A percentile compares a stretch with the other conserved stretches of the same genome.
These are phyloP conservation scores for Coracias cyanogaster DNA, from an alignment of 2,797 vertebrate genomes.

Conservation along the genomic window DNA sequence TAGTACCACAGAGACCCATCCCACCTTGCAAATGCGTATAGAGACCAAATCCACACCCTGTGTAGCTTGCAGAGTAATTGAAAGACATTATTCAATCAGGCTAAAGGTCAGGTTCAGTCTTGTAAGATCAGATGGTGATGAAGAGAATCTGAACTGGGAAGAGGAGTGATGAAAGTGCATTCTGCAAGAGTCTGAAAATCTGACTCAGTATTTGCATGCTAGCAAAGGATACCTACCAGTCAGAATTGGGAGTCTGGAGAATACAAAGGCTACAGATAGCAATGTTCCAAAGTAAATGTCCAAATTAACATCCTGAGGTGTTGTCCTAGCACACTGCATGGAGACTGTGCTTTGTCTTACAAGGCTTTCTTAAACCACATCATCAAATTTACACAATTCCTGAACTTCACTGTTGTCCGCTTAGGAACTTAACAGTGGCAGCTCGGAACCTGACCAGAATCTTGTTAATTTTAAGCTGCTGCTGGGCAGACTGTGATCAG, in stretches of 20 bases:
- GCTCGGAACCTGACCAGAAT: background rate
- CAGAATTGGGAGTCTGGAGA: background rate
- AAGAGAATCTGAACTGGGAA: background rate
- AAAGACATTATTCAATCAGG: slow-evolving; percentile 33
- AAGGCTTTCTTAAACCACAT: background rate
- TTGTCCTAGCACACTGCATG: background rate
- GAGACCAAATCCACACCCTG: background rate
- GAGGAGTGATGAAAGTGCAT: background rate
- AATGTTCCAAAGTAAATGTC: background rate
- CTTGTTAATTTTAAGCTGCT: slow-evolving; percentile 17
- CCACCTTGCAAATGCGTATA: background rate
- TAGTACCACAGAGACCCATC: background rate
- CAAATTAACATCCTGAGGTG: background rate
- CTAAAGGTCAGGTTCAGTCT: slow-evolving; percentile 14
- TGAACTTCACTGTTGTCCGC: background rate
- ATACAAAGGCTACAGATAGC: background rate
- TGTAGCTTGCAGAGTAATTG: background rate
- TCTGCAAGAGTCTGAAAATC: background rate
- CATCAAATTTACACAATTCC: background rate
- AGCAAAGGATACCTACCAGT: background rate
- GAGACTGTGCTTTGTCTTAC: background rate
- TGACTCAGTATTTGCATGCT: background rate
- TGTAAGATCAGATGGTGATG: background rate
- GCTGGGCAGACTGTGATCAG: background rate
- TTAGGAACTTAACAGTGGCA: background rate